A percentile compares a stretch with the other conserved stretches of the same genome.
Evolutionary conservation across 2,888 invertebrate species (phyloP).

Genomic region (Brachylomia viminalis): DNA sequence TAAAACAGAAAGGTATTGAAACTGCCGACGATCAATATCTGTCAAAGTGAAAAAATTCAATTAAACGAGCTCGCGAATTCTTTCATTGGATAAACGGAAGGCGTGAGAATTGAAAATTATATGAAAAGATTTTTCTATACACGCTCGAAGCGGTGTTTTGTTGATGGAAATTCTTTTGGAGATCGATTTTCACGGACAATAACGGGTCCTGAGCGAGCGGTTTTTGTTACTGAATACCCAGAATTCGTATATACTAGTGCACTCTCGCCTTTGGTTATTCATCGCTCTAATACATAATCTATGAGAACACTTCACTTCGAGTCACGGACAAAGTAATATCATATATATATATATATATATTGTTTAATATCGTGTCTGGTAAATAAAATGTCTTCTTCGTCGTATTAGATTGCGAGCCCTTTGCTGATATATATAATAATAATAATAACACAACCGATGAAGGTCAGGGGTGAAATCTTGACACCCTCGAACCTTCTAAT

Average conservation of each 20-base stretch:
- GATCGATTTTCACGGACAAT: constrained; percentile 77
- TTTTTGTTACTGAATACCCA: constrained; percentile 33
- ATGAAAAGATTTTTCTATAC: constrained; percentile 81
- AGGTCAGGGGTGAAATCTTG: constrained; percentile 43
- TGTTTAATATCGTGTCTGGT: constrained; percentile 25
- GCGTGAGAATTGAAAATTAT: constrained; percentile 85
- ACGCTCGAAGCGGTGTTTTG: constrained; percentile 79
- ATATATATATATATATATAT: constrained; percentile 6
- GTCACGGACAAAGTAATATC: constrained; percentile 27
- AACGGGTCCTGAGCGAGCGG: constrained; percentile 34
- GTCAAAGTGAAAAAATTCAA: constrained; percentile 86
- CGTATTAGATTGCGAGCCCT: constrained; percentile 16
- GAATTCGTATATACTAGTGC: constrained; percentile 13
- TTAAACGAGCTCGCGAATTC: constrained; percentile 83
- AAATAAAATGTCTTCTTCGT: constrained; percentile 36
- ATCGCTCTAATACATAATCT: constrained; percentile 23
- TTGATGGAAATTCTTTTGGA: constrained; percentile 77
- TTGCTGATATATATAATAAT: constrained; percentile 46
- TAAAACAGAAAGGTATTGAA: constrained; percentile 86
- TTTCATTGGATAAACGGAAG: constrained; percentile 85
- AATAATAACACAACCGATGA: constrained; percentile 46
- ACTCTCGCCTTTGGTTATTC: constrained; percentile 32
- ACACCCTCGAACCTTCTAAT: constrained; percentile 6
- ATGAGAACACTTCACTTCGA: constrained; percentile 23
- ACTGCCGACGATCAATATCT: constrained; percentile 85